Evolutionary conservation across 2,888 invertebrate genomes (phyloP).

Genomic region (Epistrophe grossulariae): DNA sequence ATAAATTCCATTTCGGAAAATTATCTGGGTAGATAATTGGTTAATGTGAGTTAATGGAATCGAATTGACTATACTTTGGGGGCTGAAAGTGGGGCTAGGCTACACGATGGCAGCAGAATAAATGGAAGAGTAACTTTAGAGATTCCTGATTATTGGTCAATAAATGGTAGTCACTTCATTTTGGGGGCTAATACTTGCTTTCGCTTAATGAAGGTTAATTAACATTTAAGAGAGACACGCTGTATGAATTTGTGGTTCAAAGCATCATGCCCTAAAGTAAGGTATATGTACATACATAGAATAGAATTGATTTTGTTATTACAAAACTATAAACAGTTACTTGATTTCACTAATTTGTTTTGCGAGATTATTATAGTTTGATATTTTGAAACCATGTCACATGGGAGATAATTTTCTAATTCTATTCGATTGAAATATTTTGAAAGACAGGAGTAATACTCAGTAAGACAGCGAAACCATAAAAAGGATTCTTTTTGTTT

Average conservation of each 20-base stretch:
- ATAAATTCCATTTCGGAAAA: conserved; percentile 69
- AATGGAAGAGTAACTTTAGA: conserved; percentile 31
- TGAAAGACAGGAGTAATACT: too few species aligned
- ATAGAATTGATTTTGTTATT: conserved; percentile 5
- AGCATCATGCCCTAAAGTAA: neutral
- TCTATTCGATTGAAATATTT: too few species aligned
- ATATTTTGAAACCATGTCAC: neutral
- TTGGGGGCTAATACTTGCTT: conserved; percentile 10
- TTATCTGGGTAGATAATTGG: conserved; percentile 72
- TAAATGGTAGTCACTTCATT: conserved; percentile 28
- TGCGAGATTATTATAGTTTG: neutral
- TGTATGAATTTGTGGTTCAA: conserved; percentile 22
- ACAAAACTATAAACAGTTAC: neutral
- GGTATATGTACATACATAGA: too few species aligned
- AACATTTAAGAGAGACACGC: conserved; percentile 15
- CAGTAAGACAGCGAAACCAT: too few species aligned
- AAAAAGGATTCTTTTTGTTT: too few species aligned
- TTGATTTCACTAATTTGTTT: conserved; percentile 1
- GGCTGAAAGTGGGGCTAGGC: neutral
- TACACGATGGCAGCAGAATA: neutral
- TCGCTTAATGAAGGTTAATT: conserved; percentile 32
- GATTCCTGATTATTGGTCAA: conserved; percentile 49
- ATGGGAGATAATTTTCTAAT: too few species aligned
- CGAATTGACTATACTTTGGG: conserved; percentile 44
- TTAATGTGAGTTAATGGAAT: conserved; percentile 75